Conservation (phyloP, 2,113 vertebrate genomes). For the Panthera uncia region DNA sequence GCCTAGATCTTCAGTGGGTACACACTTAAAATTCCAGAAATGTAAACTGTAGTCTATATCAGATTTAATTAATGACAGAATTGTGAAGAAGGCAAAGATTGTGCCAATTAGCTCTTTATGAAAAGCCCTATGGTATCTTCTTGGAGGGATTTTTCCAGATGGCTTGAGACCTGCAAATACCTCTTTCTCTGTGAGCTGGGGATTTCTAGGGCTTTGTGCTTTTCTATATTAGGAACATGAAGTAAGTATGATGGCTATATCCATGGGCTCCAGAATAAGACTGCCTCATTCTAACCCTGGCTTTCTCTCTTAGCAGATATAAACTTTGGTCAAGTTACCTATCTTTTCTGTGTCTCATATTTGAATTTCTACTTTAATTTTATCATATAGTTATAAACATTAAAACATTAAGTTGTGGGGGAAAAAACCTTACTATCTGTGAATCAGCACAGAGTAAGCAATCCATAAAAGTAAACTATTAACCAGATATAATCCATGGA, state of each 20-base stretch:
- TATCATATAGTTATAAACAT: neutral
- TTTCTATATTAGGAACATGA: neutral
- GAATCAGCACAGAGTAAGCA: neutral
- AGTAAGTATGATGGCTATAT: neutral
- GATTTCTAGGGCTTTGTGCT: neutral
- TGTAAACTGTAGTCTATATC: constrained; percentile 31
- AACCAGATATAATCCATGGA: neutral
- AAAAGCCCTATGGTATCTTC: neutral
- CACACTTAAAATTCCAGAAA: constrained; percentile 45
- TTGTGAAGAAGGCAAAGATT: constrained; percentile 16
- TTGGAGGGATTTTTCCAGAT: neutral
- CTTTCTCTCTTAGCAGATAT: neutral
- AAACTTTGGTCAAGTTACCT: neutral
- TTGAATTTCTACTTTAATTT: neutral
- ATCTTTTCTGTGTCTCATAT: neutral
- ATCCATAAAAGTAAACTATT: neutral
- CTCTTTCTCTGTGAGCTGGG: neutral
- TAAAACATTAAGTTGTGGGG: neutral
- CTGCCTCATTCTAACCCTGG: neutral
- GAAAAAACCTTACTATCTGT: neutral
- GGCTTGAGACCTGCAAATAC: neutral
- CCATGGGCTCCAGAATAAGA: neutral
- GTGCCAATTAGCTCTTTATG: neutral
- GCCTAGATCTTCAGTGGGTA: constrained; percentile 28
- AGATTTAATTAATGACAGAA: constrained; percentile 65